Conservation (phyloP, 1,140 invertebrate genomes). For the Pteromalus puparum region DNA sequence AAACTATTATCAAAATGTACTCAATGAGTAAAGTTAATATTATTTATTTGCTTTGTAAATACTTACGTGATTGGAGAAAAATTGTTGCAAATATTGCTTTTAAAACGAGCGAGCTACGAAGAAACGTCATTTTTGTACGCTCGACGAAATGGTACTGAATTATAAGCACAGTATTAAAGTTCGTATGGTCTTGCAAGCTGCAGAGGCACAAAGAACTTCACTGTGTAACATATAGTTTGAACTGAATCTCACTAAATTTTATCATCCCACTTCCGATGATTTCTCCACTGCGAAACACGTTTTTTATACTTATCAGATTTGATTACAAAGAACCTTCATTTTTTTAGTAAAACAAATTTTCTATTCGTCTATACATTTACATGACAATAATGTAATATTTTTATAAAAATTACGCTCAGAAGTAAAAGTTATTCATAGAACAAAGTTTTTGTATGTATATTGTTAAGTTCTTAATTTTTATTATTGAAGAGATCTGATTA, state of each 20-base stretch:
- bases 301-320: background rate
- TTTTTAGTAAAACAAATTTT: background rate
- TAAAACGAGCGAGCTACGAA: background rate
- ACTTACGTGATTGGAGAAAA: background rate
- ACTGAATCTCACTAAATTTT: constrained; percentile 3
- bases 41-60: background rate
- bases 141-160: background rate
- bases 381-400: no score
- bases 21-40: background rate
- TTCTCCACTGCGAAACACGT: background rate
- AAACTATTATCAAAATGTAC: no score
- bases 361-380: no score
- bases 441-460: no score
- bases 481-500: no score
- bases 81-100: background rate
- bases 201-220: background rate
- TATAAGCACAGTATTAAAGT: background rate
- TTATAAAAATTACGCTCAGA: no score
- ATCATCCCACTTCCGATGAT: constrained; percentile 27
- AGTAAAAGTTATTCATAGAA: no score
- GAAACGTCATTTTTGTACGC: background rate
- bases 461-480: no score
- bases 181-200: background rate
- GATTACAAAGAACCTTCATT: background rate
- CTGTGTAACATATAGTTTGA: background rate